These are phyloP conservation scores for Thyatira batis DNA, from an alignment of 2,888 invertebrate species.

Conservation along the genomic window DNA sequence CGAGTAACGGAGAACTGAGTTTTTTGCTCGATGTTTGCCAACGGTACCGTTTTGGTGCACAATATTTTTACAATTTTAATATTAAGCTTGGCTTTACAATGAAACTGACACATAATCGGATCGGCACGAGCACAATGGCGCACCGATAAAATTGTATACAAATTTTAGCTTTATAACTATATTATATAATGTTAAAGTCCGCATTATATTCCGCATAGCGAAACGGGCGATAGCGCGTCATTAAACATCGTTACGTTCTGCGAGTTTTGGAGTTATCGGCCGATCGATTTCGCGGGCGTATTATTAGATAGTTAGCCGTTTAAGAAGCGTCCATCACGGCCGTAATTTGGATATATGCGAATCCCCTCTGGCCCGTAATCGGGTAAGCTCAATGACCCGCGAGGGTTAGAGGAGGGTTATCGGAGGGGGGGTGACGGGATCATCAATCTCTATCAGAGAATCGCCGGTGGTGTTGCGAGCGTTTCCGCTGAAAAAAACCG, in stretches of 20 bases:
- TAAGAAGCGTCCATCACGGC: slow-evolving; percentile 77
- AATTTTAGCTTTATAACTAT: slow-evolving; percentile 19
- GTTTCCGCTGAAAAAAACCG: slow-evolving; percentile 61
- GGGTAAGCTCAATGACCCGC: slow-evolving; percentile 69
- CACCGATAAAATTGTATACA: slow-evolving; percentile 34
- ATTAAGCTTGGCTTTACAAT: not conserved
- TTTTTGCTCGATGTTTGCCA: not conserved
- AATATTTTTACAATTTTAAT: not conserved
- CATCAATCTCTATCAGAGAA: slow-evolving; percentile 79
- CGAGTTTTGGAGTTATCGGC: slow-evolving; percentile 17
- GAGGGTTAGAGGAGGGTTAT: slow-evolving; percentile 28
- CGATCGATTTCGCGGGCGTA: slow-evolving; percentile 29
- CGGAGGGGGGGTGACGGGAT: slow-evolving; percentile 43
- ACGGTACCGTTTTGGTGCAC: not conserved
- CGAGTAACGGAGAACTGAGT: not conserved
- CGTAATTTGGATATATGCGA: slow-evolving; percentile 81
- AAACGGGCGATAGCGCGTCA: slow-evolving; percentile 16
- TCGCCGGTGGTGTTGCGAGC: slow-evolving; percentile 51
- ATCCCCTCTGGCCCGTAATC: slow-evolving; percentile 70
- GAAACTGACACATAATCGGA: slow-evolving; percentile 3
- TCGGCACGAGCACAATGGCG: slow-evolving; percentile 29
- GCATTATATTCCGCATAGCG: slow-evolving; percentile 25
- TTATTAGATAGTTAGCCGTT: slow-evolving; percentile 62
- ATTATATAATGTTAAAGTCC: not conserved
- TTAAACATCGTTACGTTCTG: slow-evolving; percentile 21